phyloP scores from a whole-genome alignment of 2,113 vertebrate species.

The Egretta garzetta region DNA sequence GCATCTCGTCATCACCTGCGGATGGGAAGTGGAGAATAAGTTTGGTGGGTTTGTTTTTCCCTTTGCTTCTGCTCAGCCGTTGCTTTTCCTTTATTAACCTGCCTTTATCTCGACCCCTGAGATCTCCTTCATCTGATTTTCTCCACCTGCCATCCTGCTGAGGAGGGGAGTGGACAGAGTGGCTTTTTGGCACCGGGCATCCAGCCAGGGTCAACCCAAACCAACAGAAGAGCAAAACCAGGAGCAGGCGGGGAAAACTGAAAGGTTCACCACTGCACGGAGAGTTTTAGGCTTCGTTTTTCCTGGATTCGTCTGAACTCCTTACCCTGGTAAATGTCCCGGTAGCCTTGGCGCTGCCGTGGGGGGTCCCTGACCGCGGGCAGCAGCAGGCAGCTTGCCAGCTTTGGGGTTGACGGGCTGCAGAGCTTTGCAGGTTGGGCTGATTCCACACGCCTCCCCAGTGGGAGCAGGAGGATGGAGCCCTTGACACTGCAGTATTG shows the following conservation, averaged over 20 bases:
- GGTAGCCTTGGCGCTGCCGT: not conserved
- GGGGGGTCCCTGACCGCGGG: not conserved
- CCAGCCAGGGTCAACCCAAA: not conserved
- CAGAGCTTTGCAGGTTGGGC: no score
- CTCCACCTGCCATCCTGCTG: no score
- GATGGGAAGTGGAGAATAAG: not conserved
- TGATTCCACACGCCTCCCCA: not conserved
- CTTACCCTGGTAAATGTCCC: not conserved
- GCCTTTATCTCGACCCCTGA: fast-evolving
- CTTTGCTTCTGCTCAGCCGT: not conserved
- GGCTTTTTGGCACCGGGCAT: fast-evolving
- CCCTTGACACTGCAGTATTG: not conserved
- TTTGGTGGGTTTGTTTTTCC: not conserved
- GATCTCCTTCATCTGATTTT: not conserved
- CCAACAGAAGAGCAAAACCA: not conserved
- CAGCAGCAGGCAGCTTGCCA: not conserved
- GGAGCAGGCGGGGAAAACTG: fast-evolving
- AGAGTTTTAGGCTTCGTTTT: not conserved
- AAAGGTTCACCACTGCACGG: not conserved
- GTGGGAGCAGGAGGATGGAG: not conserved
- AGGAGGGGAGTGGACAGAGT: not conserved
- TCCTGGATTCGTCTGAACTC: not conserved
- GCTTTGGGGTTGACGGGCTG: fast-evolving
- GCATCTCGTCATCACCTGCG: not conserved
- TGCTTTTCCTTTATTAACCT: not conserved